A percentile compares a stretch with the other conserved stretches of the same genome.
Evolutionary conservation across 2,797 vertebrate genomes (phyloP).

Genomic region (Craterocephalus amniculus): DNA sequence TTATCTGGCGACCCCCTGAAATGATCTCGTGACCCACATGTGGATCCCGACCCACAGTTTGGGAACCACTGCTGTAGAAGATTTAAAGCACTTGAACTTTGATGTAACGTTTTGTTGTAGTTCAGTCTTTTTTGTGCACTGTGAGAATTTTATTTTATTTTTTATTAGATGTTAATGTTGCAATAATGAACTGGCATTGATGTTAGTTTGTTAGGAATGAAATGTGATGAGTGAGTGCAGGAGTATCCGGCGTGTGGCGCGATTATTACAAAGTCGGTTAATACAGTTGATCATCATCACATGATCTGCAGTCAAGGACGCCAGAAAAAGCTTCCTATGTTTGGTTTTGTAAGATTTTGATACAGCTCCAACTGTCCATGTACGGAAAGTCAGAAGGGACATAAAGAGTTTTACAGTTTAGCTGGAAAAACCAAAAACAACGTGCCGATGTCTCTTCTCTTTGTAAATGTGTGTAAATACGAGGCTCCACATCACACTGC

Average conservation of each 20-base stretch:
- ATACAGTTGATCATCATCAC: background rate
- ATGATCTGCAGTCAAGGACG: conserved; percentile 9
- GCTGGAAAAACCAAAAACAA: too few relatives aligned
- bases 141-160: conserved; percentile 24
- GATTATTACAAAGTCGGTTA: too few relatives aligned
- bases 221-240: background rate
- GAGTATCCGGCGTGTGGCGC: background rate
- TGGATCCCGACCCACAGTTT: too few relatives aligned
- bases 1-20: too few relatives aligned
- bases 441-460: too few relatives aligned
- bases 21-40: too few relatives aligned
- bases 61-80: too few relatives aligned
- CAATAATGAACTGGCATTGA: conserved; percentile 18
- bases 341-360: conserved; percentile 45
- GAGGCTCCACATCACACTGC: too few relatives aligned
- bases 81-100: conserved; percentile 45
- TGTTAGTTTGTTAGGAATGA: conserved; percentile 19
- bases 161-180: conserved; percentile 10
- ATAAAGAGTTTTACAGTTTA: too few relatives aligned
- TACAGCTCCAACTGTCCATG: too few relatives aligned
- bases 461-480: too few relatives aligned
- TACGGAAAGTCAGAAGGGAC: too few relatives aligned
- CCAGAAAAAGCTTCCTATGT: conserved; percentile 13
- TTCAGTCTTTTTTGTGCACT: conserved; percentile 39
- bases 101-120: conserved; percentile 29